Conservation (phyloP, 2,797 vertebrate genomes). For the Amblyopsis hoosieri region DNA sequence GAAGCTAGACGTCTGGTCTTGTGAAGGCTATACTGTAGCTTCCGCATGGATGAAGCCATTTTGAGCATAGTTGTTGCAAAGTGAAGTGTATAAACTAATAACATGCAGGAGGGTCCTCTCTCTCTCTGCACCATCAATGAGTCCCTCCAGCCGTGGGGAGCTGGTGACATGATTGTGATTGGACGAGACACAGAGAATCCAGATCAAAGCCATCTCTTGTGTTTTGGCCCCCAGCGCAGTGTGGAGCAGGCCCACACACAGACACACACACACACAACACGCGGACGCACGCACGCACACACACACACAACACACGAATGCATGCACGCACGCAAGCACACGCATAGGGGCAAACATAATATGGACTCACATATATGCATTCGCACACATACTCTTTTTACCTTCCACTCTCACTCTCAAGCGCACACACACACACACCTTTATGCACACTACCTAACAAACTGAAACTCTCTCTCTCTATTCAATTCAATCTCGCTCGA, state of each 20-base stretch:
- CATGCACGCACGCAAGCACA: constrained; percentile 21
- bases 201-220: constrained; percentile 88
- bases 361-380: background rate
- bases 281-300: constrained; percentile 27
- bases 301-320: constrained; percentile 24
- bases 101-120: constrained; percentile 73
- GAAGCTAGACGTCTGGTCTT: constrained; percentile 1
- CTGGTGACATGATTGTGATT: constrained; percentile 84
- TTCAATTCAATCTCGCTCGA: constrained; percentile 38
- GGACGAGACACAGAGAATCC: constrained; percentile 84
- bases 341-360: background rate
- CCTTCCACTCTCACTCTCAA: constrained; percentile 34
- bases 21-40: constrained; percentile 12
- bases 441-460: constrained; percentile 45
- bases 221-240: constrained; percentile 84
- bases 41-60: constrained; percentile 58
- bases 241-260: constrained; percentile 74
- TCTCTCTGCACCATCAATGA: constrained; percentile 79
- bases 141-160: constrained; percentile 77
- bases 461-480: constrained; percentile 39
- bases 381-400: background rate
- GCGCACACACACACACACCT: constrained; percentile 45
- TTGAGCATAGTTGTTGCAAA: constrained; percentile 70
- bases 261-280: constrained; percentile 37
- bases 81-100: constrained; percentile 76